Evolutionary conservation across 2,797 vertebrate species (phyloP), one percentile per base, ranked within the genome.

Genomic region (Nothura maculosa): DNA sequence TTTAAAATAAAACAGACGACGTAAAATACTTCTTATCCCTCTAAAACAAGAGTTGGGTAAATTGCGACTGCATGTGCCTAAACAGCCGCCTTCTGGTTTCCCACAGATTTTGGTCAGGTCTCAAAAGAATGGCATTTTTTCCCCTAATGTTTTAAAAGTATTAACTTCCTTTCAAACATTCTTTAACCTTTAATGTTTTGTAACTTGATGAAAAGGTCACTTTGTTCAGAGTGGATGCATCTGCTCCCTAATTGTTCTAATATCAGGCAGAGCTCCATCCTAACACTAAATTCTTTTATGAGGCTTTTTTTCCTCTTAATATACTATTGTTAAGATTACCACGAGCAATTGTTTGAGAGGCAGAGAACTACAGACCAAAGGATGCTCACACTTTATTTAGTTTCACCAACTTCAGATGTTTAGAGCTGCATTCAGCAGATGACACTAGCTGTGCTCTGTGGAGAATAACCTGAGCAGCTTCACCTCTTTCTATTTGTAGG

Each of bases 141-240:
- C 91, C 12, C 14, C 80, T 69, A 87, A 74, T 96, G 94, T 97
- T 98, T 94, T 95, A 96, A 95, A 97, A 97, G 94, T 95, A 97
- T 96, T 96, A 97, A 95, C 96, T 98, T 97, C 95, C 95, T 95
- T 97, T 98, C 97, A 97, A 97, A 97, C 92, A 88, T 97, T 95
- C 95, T 92, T 96, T 97, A 98, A 98, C 97, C 97, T 98, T 98
- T 98, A 97, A 96, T 97, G 97, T 97, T 97, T 97, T 96, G 95
- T 91, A 97, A 96, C 96, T 96, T 96, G 95, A 97, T 96, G 96
- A 97, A 98, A 98, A 98, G 97, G 98, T 98, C 97, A 97, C 93
- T 97, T 97, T 95, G 92, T 92, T 97, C 96, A 0, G 70, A 97
- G 82, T 96, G 94, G 94, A 95, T 96, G 97, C 96, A 81, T 95